phyloP scores from a whole-genome alignment of 2,113 vertebrate genomes.

The Syngnathus typhle region DNA sequence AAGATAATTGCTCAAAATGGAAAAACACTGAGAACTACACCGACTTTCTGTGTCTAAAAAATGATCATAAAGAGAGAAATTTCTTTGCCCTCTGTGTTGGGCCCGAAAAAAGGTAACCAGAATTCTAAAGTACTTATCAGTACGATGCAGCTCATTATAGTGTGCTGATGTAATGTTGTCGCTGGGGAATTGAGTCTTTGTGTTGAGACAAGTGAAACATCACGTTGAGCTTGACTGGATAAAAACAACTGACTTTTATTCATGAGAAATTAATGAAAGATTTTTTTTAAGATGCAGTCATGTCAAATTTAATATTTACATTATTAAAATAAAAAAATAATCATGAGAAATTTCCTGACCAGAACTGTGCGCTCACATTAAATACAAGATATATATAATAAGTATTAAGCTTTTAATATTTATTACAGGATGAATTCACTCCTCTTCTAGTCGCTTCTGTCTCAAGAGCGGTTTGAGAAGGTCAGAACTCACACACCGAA shows the following conservation, averaged over 20 bases:
- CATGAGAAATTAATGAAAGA: background rate
- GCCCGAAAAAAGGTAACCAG: background rate
- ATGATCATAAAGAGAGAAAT: background rate
- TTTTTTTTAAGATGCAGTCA: too few species aligned
- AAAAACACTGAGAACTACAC: too few species aligned
- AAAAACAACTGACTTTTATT: background rate
- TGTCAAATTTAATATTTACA: too few species aligned
- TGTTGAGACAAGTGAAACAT: background rate
- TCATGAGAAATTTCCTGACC: too few species aligned
- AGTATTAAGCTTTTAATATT: background rate
- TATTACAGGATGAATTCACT: background rate
- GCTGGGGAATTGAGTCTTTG: background rate
- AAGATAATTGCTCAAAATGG: too few species aligned
- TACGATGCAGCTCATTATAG: background rate
- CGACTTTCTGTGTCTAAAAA: too few species aligned
- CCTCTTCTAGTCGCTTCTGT: background rate
- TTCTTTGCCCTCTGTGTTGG: background rate
- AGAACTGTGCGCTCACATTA: background rate
- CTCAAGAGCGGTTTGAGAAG: slow-evolving; percentile 8
- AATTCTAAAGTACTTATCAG: too few species aligned
- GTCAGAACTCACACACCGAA: slow-evolving; percentile 11
- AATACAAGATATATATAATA: too few species aligned
- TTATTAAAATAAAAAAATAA: too few species aligned
- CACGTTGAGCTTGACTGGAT: background rate
- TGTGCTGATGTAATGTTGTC: background rate